These are phyloP conservation scores for Epinephelus cyanopodus DNA, from an alignment of 2,113 vertebrate genomes.

Conservation along the genomic window DNA sequence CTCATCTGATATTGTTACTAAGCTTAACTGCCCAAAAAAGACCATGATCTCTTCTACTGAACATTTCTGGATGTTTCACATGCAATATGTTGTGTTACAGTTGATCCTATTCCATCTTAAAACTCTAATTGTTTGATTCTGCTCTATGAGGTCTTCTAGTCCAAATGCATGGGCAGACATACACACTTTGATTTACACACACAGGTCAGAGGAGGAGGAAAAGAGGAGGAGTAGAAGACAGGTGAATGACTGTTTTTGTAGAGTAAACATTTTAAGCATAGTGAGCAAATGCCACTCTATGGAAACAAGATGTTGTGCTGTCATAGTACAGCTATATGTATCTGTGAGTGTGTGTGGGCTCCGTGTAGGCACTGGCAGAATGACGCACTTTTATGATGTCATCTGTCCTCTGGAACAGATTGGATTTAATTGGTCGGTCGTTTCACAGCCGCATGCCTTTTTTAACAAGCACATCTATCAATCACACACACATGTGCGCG, in stretches of 20 bases:
- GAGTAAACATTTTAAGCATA: constrained; percentile 12
- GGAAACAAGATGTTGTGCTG: not conserved
- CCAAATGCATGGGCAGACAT: not conserved
- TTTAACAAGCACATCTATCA: constrained; percentile 71
- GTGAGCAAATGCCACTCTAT: constrained; percentile 11
- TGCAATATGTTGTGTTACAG: not conserved
- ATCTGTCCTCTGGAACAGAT: constrained; percentile 74
- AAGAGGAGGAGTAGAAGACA: not conserved
- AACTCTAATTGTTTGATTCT: not conserved
- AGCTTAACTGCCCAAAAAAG: not conserved
- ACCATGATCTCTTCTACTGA: not conserved
- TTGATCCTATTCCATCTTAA: not conserved
- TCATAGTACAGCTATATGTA: not conserved
- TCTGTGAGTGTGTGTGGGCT: not conserved
- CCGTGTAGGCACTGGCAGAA: not conserved
- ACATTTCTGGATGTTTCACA: not conserved
- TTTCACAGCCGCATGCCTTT: constrained; percentile 65
- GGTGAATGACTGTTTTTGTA: constrained; percentile 24
- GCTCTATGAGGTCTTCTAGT: not conserved
- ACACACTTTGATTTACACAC: not conserved
- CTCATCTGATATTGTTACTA: not conserved
- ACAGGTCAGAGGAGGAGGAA: not conserved
- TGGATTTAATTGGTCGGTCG: constrained; percentile 73
- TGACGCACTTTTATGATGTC: constrained; percentile 73
- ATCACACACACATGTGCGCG: constrained; percentile 28